These are phyloP conservation scores for Melanaphis sacchari DNA, from an alignment of 1,140 invertebrate genomes.

Conservation along the genomic window DNA sequence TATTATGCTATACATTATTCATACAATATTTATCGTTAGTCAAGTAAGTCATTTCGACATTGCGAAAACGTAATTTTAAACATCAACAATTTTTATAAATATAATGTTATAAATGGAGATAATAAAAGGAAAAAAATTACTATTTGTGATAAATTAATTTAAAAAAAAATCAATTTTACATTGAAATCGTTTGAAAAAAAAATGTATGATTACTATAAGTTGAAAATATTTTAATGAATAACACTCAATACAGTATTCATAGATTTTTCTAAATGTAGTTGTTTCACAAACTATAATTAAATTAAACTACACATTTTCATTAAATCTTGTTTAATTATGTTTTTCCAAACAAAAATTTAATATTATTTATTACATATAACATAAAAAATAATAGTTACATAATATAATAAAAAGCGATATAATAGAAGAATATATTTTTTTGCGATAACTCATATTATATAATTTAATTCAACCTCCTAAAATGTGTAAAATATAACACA, in stretches of 20 bases:
- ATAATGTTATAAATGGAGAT: background rate
- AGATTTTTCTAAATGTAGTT: no score
- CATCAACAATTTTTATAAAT: background rate
- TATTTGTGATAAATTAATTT: background rate
- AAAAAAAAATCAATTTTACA: background rate
- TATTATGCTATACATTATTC: background rate
- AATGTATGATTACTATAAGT: background rate
- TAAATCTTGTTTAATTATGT: background rate
- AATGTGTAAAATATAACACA: no score
- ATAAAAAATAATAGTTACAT: background rate
- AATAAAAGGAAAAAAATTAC: background rate
- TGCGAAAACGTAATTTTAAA: background rate
- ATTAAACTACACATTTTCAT: no score
- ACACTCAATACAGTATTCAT: background rate
- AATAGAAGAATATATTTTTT: background rate
- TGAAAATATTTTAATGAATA: background rate
- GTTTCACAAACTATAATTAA: no score
- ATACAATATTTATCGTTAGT: background rate
- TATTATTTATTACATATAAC: background rate
- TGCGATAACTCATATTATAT: no score
- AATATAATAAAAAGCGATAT: background rate
- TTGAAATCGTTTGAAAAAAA: background rate
- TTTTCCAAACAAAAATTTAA: background rate
- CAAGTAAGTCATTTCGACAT: background rate
- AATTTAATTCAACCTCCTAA: no score